phyloP scores from a whole-genome alignment of 2,113 vertebrate species.

The Setophaga coronata region DNA sequence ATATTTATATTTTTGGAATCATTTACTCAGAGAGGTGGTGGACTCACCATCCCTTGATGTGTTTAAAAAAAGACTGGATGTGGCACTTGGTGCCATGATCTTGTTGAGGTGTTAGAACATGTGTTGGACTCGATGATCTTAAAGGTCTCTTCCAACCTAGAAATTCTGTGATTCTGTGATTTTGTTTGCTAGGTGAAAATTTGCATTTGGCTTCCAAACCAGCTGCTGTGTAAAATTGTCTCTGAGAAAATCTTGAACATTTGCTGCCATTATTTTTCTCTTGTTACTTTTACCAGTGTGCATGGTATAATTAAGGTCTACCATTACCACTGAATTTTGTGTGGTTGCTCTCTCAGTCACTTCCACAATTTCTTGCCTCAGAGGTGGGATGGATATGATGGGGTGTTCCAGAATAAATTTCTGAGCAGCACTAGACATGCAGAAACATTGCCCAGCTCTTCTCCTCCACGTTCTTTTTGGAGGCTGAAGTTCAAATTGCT shows the following conservation, averaged over 20 bases:
- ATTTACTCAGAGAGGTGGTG: no score
- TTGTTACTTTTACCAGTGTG: neutral
- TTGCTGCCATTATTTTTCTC: neutral
- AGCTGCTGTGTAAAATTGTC: neutral
- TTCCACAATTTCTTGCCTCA: neutral
- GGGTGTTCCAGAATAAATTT: neutral
- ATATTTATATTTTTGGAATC: neutral
- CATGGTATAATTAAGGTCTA: neutral
- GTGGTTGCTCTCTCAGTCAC: neutral
- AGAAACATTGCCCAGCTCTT: neutral
- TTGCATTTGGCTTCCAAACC: neutral
- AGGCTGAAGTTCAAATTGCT: neutral
- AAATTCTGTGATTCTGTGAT: no score
- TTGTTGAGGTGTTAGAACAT: no score
- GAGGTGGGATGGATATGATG: neutral
- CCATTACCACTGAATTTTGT: neutral
- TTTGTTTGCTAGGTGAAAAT: neutral
- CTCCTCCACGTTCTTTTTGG: neutral
- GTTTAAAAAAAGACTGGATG: no score
- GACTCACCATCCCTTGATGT: no score
- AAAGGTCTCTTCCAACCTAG: no score
- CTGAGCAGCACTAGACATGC: neutral
- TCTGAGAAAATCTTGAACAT: neutral
- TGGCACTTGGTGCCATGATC: no score
- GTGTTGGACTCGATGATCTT: no score